Conservation (phyloP, 2,888 invertebrate species). For the Tryphoninae sp. region DNA sequence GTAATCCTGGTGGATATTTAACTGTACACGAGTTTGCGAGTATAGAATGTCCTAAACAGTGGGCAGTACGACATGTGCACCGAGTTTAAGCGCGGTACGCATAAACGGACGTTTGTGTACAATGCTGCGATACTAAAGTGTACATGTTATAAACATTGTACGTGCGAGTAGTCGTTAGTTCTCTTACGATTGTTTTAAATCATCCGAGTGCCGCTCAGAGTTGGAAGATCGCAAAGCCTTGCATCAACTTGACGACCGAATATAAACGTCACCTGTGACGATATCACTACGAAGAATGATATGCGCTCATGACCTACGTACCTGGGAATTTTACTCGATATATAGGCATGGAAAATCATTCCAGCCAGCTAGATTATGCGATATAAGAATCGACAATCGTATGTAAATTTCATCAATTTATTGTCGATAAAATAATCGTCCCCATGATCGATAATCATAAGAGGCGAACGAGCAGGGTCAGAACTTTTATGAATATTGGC, state of each 20-base stretch:
- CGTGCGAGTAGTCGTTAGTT: slow-evolving; percentile 38
- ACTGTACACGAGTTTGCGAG: slow-evolving; percentile 6
- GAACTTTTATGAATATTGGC: no score
- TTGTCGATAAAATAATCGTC: neutral
- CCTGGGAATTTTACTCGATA: slow-evolving; percentile 11
- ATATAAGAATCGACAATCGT: neutral
- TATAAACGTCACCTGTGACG: slow-evolving; percentile 28
- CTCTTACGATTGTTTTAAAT: slow-evolving; percentile 51
- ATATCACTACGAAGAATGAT: slow-evolving; percentile 20
- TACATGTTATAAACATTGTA: neutral
- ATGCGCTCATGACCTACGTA: slow-evolving; percentile 31
- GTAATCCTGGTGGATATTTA: slow-evolving; percentile 7
- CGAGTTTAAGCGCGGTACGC: neutral
- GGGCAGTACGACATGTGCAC: neutral
- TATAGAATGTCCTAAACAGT: neutral
- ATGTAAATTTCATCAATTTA: neutral
- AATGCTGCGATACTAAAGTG: neutral
- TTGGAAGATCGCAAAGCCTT: slow-evolving; percentile 33
- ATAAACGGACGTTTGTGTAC: neutral
- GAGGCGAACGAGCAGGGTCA: neutral
- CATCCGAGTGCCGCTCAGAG: slow-evolving; percentile 27
- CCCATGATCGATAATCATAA: neutral
- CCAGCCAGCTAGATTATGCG: neutral
- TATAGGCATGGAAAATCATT: slow-evolving; percentile 3
- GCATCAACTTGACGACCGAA: slow-evolving; percentile 51